phyloP scores from a whole-genome alignment of 2,113 vertebrate species.

The Silurus asotus region DNA sequence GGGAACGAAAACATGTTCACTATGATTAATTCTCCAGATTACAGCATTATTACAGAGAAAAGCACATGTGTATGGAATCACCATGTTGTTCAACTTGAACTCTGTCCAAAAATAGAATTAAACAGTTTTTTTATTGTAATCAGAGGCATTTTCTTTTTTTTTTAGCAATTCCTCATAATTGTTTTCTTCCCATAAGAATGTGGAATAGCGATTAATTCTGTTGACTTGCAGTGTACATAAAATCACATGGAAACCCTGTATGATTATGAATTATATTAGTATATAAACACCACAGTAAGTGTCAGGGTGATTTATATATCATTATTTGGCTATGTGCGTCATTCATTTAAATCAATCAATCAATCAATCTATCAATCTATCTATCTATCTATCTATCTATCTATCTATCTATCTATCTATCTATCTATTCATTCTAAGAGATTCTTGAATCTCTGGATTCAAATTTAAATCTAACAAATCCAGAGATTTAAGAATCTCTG shows the following conservation, averaged over 20 bases:
- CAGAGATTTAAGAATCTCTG: background rate
- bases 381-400: too few species aligned
- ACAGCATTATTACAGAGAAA: conserved; percentile 6
- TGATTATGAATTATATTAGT: background rate
- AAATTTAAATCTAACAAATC: too few species aligned
- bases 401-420: too few species aligned
- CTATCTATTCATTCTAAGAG: too few species aligned
- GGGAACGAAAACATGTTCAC: conserved; percentile 22
- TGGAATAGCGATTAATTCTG: background rate
- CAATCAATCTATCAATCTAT: too few species aligned
- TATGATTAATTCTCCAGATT: conserved; percentile 17
- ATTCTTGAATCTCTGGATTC: too few species aligned
- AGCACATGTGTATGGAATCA: conserved; percentile 7
- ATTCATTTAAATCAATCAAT: background rate
- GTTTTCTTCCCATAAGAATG: background rate
- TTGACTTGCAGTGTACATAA: background rate
- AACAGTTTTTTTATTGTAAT: background rate
- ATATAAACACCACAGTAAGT: conserved; percentile 1
- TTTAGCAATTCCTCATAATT: background rate
- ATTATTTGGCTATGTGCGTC: background rate
- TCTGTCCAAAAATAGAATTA: background rate
- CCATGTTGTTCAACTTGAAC: background rate
- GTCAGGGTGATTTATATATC: conserved; percentile 8
- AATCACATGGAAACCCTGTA: conserved; percentile 7
- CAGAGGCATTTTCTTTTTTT: background rate